Evolutionary conservation across 2,113 vertebrate genomes (phyloP), one percentile per base, ranked within the genome.

Genomic region (Cyprinodon tularosa): DNA sequence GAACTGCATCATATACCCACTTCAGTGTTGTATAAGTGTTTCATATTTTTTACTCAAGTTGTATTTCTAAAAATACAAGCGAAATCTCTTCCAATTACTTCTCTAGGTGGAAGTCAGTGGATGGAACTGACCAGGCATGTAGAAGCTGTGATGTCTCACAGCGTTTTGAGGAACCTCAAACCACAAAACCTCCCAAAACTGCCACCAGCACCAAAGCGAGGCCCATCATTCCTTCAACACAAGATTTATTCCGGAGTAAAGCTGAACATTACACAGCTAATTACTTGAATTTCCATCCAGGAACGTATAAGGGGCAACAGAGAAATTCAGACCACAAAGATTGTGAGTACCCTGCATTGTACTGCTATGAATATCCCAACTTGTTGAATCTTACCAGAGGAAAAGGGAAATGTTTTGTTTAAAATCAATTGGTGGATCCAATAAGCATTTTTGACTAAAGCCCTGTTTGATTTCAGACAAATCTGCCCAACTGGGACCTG

Each of bases 41-140:
- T 42, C 3, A 42, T 42, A 42, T 11, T 45, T 45, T 45, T 8
- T 45, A 45, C 44, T 11, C 9, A 11, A 45, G 44, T 45, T 45
- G 44, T 12, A 45, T 45, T 45, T 45, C 9, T 42, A 6, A 42
- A 45, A 12, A 45, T 12, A 11, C 12, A 11, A 45, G 5, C 0
- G 42, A 29, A 29, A 42, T 42, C 42, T 42, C 5, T 45, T 29
- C 29, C 29, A 29, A 29, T 29, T 44, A 22, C n/a, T n/a, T 50
- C 17, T 80, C 20, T 71, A 94, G 93, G 44, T 94, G 93, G 93
- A 12, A 47, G 57, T 94, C 93, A 3, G 74, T 82, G 3, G 93
- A 93, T 9, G 91, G 91, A n/a, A 82, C 84, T n/a, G 80, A 93
- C 47, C 39, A 87, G 12, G 82, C 48, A 0, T 94, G 93, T 42